Conservation (phyloP, 1,140 invertebrate species). For the Philotrypesis tridentata region DNA sequence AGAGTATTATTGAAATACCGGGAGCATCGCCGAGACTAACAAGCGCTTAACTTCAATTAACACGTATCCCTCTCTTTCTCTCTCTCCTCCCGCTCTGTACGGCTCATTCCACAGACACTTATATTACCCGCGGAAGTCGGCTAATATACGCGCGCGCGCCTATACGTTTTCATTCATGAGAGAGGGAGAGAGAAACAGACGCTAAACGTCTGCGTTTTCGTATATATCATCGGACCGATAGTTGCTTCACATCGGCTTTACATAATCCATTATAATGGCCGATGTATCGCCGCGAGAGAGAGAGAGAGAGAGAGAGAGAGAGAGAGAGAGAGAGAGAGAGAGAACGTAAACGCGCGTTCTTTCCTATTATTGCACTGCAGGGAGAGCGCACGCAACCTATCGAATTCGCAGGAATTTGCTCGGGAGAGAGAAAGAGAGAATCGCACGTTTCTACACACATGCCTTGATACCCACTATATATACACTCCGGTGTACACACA, state of each 20-base stretch:
- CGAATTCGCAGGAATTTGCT: background rate
- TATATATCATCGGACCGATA: background rate
- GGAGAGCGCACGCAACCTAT: background rate
- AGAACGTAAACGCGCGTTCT: too few species aligned
- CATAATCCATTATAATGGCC: background rate
- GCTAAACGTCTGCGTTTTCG: background rate
- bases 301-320: too few species aligned
- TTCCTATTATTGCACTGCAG: too few species aligned
- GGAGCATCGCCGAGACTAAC: background rate
- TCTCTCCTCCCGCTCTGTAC: too few species aligned
- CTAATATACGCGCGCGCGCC: too few species aligned
- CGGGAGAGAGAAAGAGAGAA: background rate
- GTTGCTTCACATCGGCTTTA: background rate
- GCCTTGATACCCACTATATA: too few species aligned
- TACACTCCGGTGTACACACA: too few species aligned
- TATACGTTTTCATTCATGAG: conserved; percentile 8
- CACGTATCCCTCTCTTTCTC: background rate
- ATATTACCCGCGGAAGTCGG: background rate
- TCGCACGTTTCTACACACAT: background rate
- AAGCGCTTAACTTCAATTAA: background rate
- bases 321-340: too few species aligned
- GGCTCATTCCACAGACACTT: background rate
- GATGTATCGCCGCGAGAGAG: background rate
- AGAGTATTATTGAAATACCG: background rate
- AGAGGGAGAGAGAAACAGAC: too few species aligned